These are phyloP conservation scores for Carterocephalus palaemon DNA, from an alignment of 2,888 invertebrate species.

Conservation along the genomic window DNA sequence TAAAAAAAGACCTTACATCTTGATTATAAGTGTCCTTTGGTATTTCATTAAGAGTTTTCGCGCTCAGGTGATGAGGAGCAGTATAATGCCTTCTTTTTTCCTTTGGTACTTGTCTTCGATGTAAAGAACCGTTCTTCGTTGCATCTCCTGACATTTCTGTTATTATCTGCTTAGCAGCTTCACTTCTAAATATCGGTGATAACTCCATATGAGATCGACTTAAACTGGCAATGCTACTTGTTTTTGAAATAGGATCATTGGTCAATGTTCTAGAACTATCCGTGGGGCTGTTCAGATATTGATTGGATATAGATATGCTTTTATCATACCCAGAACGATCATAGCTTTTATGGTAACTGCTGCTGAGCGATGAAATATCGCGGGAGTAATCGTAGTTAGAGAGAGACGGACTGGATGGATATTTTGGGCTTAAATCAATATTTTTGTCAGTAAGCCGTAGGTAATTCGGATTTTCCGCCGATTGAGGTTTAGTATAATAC, in stretches of 20 bases:
- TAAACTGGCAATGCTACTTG: conserved; percentile 67
- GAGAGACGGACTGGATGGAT: conserved; percentile 68
- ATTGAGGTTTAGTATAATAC: conserved; percentile 52
- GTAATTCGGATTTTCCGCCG: conserved; percentile 52
- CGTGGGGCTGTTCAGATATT: conserved; percentile 70
- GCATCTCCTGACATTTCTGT: conserved; percentile 85
- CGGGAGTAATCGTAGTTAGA: conserved; percentile 70
- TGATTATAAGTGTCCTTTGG: conserved; percentile 68
- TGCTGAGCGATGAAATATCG: conserved; percentile 64
- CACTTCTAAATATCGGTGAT: conserved; percentile 91
- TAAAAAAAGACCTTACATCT: conserved; percentile 56
- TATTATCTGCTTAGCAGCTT: conserved; percentile 91
- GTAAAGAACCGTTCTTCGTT: conserved; percentile 78
- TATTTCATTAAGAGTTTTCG: conserved; percentile 80
- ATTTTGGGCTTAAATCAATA: conserved; percentile 70
- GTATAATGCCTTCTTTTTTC: conserved; percentile 93
- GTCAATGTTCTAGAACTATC: conserved; percentile 69
- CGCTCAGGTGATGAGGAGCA: conserved; percentile 86
- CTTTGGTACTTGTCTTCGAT: conserved; percentile 85
- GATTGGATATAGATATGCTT: conserved; percentile 61
- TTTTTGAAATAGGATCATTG: conserved; percentile 70
- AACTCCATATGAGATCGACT: conserved; percentile 77
- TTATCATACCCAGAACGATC: conserved; percentile 61
- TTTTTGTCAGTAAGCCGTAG: conserved; percentile 54
- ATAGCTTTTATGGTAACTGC: conserved; percentile 65